Evolutionary conservation across 2,797 vertebrate species (phyloP), one percentile per base, ranked within the genome.

Genomic region (Pitangus sulphuratus): DNA sequence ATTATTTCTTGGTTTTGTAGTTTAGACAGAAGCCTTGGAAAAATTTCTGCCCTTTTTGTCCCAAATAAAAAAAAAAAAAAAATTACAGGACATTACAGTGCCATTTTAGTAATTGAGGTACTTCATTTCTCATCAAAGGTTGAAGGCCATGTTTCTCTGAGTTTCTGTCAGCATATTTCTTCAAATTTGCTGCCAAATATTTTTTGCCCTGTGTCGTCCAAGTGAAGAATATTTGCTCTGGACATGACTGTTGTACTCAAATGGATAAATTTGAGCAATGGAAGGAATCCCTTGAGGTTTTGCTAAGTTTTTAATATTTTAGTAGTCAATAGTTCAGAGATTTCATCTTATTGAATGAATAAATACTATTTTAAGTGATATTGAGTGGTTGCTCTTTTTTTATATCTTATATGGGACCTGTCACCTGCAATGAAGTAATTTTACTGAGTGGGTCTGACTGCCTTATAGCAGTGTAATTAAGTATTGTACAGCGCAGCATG

Each of bases 181-280:
- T 57, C 53, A 69, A 71, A 39, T 1, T 0, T 42, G 26, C n/a
- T 79, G 24, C 15, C 7, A 11, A 9, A 0, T 75, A 14, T 57
- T 70, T 86, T 75, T 88, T 93, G 54, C 44, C 42, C 3, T 25
- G 0, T 83, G 31, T 70, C 31, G 45, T 95, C 16, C 31, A 72
- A 66, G 26, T 69, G n/a, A 76, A 56, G 9, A 80, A 56, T 2
- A 3, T 65, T 72, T 69, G 6, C 37, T 88, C 61, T 81, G 45
- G 25, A 61, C 44, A 30, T 70, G n/a, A 76, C 11, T 44, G 7
- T 42, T 92, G 21, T 74, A 53, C 33, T 66, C 61, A 72, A 15
- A 62, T 78, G 47, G 44, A 83, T 93, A 91, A 37, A 75, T 72
- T 60, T 72, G 42, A 90, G 58, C 56, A 86, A 30, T 79, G 26